A percentile compares a stretch with the other conserved stretches of the same genome.
phyloP scores from a whole-genome alignment of 2,888 invertebrate species.

The Ametastegia equiseti region DNA sequence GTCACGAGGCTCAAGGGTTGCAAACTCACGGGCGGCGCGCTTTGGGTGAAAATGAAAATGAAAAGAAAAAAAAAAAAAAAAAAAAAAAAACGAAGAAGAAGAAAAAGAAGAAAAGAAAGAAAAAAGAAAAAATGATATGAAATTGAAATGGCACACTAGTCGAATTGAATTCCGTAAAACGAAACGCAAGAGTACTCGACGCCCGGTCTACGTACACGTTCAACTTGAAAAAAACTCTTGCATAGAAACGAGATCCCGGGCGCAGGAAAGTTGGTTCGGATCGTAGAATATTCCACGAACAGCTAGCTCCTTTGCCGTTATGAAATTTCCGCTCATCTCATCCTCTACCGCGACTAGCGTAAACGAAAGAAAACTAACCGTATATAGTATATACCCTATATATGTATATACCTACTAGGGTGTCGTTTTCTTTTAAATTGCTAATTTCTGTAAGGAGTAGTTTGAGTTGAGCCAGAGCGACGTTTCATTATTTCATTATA shows the following conservation, averaged over 20 bases:
- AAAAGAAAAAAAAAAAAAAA: neutral
- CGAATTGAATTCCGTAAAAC: constrained; percentile 43
- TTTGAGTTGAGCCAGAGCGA: too few relatives aligned
- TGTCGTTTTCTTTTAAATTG: neutral
- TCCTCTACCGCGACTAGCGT: neutral
- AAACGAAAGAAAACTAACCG: neutral
- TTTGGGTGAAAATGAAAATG: constrained; percentile 21
- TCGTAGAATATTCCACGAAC: constrained; percentile 26
- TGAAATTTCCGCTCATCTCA: neutral
- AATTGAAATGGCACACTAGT: constrained; percentile 41
- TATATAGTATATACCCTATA: too few relatives aligned
- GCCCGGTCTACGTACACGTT: constrained; percentile 10
- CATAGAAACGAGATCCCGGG: constrained; percentile 5
- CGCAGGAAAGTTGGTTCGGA: constrained; percentile 24
- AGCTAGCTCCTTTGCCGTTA: constrained; percentile 2
- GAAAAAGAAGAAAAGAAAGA: neutral
- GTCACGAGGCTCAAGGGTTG: constrained; percentile 37
- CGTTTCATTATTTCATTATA: neutral
- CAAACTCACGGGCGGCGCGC: neutral
- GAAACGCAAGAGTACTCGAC: constrained; percentile 40
- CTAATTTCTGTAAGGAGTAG: neutral
- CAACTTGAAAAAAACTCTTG: constrained; percentile 39
- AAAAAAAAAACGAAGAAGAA: neutral
- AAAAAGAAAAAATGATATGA: neutral
- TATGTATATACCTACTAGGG: neutral